phyloP scores from a whole-genome alignment of 2,888 invertebrate genomes.

The Aspidapion aeneum region DNA sequence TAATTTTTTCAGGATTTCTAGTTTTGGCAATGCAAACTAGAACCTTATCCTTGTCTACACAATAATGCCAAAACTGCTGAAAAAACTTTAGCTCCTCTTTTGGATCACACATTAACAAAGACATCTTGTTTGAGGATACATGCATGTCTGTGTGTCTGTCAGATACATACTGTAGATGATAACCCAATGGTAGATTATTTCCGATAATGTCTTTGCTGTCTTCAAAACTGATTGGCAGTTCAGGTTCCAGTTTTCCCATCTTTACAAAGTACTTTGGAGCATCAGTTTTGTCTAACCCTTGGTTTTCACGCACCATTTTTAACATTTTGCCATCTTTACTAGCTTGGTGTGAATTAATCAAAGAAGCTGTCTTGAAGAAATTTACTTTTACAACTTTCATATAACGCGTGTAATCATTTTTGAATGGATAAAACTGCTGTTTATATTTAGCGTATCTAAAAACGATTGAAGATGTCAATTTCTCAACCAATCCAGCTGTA shows the following conservation, averaged over 20 bases:
- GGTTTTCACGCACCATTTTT: conserved; percentile 18
- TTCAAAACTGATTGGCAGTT: conserved; percentile 24
- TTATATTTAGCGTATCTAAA: conserved; percentile 25
- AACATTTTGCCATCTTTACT: conserved; percentile 28
- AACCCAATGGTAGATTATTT: conserved; percentile 28
- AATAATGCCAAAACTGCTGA: conserved; percentile 38
- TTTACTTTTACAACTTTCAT: conserved; percentile 29
- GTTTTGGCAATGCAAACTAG: conserved; percentile 35
- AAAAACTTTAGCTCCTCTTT: conserved; percentile 32
- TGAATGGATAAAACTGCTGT: conserved; percentile 34
- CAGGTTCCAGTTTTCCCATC: not conserved
- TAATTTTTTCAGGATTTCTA: conserved; percentile 25
- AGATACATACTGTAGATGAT: conserved; percentile 32
- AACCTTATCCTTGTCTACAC: conserved; percentile 35
- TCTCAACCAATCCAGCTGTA: conserved; percentile 32
- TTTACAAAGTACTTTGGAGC: conserved; percentile 2
- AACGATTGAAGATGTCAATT: conserved; percentile 28
- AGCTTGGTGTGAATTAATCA: conserved; percentile 27
- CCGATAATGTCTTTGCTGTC: conserved; percentile 27
- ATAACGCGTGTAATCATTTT: conserved; percentile 26
- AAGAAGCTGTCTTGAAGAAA: conserved; percentile 20
- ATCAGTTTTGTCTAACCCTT: conserved; percentile 6
- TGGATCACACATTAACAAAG: conserved; percentile 29
- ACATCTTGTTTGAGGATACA: conserved; percentile 24
- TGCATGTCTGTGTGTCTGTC: conserved; percentile 31